Percentiles rank a stretch among this genome's conserved stretches.
Conservation (phyloP, 2,888 invertebrate genomes). For the Coenonympha glycerion region DNA sequence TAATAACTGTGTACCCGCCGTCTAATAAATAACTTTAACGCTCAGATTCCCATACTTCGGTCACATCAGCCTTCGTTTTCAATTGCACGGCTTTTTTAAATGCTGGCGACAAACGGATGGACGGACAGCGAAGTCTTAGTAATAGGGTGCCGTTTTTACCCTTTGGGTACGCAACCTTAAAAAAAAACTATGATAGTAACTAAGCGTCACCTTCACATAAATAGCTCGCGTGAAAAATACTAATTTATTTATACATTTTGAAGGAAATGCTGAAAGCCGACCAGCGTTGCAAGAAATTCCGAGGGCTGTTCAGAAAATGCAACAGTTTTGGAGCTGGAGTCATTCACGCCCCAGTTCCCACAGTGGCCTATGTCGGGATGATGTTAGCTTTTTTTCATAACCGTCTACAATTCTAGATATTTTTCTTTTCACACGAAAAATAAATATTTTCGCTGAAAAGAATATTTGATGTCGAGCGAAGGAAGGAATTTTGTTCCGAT, state of each 20-base stretch:
- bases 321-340: conserved; percentile 18
- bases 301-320: conserved; percentile 21
- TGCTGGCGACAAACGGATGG: too few relatives aligned
- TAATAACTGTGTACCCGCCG: conserved; percentile 38
- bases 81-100: conserved; percentile 8
- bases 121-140: too few relatives aligned
- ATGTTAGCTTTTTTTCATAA: conserved; percentile 8
- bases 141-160: too few relatives aligned
- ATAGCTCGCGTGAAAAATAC: conserved; percentile 1
- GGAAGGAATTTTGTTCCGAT: background rate
- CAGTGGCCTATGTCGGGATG: conserved; percentile 16
- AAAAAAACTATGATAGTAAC: background rate
- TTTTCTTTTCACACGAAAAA: conserved; percentile 8
- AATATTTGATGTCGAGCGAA: background rate
- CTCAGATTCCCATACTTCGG: conserved; percentile 15
- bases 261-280: conserved; percentile 17
- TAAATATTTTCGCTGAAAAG: conserved; percentile 10
- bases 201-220: background rate
- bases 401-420: conserved; percentile 7
- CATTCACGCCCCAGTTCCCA: conserved; percentile 21
- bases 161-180: too few relatives aligned
- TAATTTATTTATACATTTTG: conserved; percentile 14
- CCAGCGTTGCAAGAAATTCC: conserved; percentile 21
- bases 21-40: conserved; percentile 33
- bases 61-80: conserved; percentile 13